Evolutionary conservation across 2,888 invertebrate species (phyloP).

Genomic region (Cremastobaeus sp.): DNA sequence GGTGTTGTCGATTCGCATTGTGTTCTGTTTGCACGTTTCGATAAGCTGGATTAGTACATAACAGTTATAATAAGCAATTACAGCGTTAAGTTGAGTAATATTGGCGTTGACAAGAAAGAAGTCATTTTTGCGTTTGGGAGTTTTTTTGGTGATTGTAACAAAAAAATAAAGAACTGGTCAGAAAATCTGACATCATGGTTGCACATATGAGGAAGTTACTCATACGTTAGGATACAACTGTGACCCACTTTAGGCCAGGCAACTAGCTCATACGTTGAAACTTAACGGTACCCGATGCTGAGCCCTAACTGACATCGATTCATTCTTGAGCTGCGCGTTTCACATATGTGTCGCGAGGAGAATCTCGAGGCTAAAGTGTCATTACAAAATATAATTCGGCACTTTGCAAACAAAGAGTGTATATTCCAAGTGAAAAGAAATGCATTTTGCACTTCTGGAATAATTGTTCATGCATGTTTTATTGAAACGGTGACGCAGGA

Average conservation of each 20-base stretch:
- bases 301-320: conserved; percentile 74
- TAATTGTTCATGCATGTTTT: neutral
- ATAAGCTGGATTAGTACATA: too few relatives aligned
- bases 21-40: too few relatives aligned
- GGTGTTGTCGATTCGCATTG: conserved; percentile 8
- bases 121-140: neutral
- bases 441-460: neutral
- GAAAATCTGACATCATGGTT: conserved; percentile 61
- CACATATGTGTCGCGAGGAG: conserved; percentile 27
- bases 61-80: neutral
- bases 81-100: neutral
- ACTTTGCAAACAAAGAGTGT: neutral
- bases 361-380: conserved; percentile 4
- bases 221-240: conserved; percentile 75
- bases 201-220: conserved; percentile 64
- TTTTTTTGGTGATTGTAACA: conserved; percentile 18
- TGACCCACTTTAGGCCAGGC: conserved; percentile 75
- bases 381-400: conserved; percentile 9
- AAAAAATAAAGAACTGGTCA: conserved; percentile 42
- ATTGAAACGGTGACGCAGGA: too few relatives aligned
- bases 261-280: conserved; percentile 76
- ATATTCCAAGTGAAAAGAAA: neutral
- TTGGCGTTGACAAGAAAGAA: conserved; percentile 3
- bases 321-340: conserved; percentile 60
- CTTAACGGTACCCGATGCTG: conserved; percentile 76